Conservation (phyloP, 2,113 vertebrate species). For the Alosa alosa region DNA sequence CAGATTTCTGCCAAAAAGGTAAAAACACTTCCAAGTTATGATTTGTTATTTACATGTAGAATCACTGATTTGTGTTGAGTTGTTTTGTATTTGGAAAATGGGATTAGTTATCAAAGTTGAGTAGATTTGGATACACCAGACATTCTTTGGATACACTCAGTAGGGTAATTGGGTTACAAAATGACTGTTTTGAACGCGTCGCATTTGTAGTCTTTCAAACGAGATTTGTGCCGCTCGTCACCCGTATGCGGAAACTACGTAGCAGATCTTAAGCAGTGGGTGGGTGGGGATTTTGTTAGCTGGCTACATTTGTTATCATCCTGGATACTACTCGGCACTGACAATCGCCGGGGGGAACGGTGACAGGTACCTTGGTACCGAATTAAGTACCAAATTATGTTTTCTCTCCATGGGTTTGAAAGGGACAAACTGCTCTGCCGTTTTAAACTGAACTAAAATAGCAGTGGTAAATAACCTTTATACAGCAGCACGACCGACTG, state of each 20-base stretch:
- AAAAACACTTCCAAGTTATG: too few relatives aligned
- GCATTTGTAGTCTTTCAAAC: not conserved
- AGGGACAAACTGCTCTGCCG: not conserved
- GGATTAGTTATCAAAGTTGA: too few relatives aligned
- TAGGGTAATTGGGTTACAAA: not conserved
- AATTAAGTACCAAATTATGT: not conserved
- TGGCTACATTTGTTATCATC: not conserved
- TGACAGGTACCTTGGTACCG: conserved; percentile 6
- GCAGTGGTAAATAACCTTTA: conserved; percentile 4
- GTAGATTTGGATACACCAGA: too few relatives aligned
- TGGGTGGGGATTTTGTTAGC: conserved; percentile 15
- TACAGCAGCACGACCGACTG: not conserved
- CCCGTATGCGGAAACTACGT: not conserved
- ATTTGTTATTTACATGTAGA: too few relatives aligned
- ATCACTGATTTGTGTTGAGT: too few relatives aligned
- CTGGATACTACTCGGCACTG: not conserved
- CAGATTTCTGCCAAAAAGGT: too few relatives aligned
- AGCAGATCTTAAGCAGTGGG: not conserved
- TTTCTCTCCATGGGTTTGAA: not conserved
- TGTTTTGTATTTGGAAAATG: too few relatives aligned
- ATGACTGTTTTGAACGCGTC: not conserved
- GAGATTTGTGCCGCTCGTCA: not conserved
- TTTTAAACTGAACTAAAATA: not conserved
- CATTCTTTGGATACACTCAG: too few relatives aligned
- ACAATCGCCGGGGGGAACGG: conserved; percentile 1